Evolutionary conservation across 2,113 vertebrate species (phyloP), one percentile per base, ranked within the genome.

Genomic region (Nothoprocta perdicaria): DNA sequence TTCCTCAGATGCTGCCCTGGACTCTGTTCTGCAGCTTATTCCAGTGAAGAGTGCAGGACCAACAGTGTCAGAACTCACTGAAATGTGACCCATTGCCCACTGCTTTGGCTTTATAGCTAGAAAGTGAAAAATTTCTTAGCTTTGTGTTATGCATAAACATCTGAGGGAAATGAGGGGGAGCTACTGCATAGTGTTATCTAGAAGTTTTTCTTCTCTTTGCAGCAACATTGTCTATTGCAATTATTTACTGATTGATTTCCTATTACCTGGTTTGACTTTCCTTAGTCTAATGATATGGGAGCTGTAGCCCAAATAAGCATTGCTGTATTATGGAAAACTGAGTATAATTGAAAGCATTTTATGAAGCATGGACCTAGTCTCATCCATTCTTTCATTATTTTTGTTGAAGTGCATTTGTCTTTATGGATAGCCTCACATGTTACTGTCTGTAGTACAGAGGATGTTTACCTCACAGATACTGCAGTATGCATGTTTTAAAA

Each of bases 361-460:
- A 24, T 67, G 55, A 84, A 69, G 75, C 6, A n/a, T 19, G 14
- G 14, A 27, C 45, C 23, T 29, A 74, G 5, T 7, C 7, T 67
- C 78, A 80, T 62, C n/a, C 18, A 0, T 2, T 50, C 61, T 80
- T 88, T 83, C 33, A 71, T 63, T 92, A 35, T 58, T 89, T 88
- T 43, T 6, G 8, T 22, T 81, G 71, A 92, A 38, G 19, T 76
- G 19, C 4, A 26, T 58, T 22, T 89, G 8, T 90, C 27, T 90
- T 90, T 71, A 75, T 85, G 84, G 85, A 68, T 65, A 43, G 38
- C 14, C 68, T 41, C 33, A 12, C 35, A 33, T n/a, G 77, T 93
- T 88, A n/a, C 17, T 46, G 9, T 45, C 62, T 80, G 5, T 66
- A 60, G 5, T 50, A 19, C 29, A 78, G 66, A 66, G 87, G 71